Evolutionary conservation across 1,140 invertebrate genomes (phyloP).

Genomic region (Linepithema humile): DNA sequence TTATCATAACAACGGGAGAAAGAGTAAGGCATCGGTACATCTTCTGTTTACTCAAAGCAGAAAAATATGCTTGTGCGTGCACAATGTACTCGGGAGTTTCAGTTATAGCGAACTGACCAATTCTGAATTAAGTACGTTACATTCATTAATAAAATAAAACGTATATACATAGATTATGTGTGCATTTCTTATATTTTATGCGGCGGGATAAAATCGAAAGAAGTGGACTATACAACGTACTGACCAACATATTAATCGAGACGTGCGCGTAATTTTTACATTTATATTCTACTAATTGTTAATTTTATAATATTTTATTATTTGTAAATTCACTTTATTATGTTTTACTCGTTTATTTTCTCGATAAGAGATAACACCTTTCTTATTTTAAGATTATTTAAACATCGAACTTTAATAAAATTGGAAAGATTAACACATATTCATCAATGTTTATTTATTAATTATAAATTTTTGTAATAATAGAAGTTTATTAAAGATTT

Average conservation of each 20-base stretch:
- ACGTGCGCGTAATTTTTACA: not conserved
- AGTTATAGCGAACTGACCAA: constrained; percentile 30
- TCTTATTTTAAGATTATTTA: not conserved
- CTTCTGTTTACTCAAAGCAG: constrained; percentile 39
- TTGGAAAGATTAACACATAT: too few species aligned
- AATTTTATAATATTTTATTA: not conserved
- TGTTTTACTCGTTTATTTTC: not conserved
- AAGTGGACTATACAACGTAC: not conserved
- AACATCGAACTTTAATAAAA: too few species aligned
- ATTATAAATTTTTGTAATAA: not conserved
- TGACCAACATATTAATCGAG: not conserved
- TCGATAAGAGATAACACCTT: not conserved
- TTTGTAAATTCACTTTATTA: not conserved
- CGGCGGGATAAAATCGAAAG: not conserved
- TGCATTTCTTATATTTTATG: not conserved
- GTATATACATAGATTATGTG: not conserved
- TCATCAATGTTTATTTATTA: not conserved
- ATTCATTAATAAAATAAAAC: constrained; percentile 7
- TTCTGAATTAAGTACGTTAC: constrained; percentile 28
- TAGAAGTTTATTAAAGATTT: not conserved
- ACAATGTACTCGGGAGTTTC: not conserved
- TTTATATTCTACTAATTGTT: not conserved
- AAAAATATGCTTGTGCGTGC: constrained; percentile 27
- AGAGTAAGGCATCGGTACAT: constrained; percentile 55
- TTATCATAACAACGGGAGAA: constrained; percentile 28